Percentiles rank a stretch among this genome's conserved stretches.
Evolutionary conservation across 92 coral and sea anemone species (phyloP).

Genomic region (Bergia puertoricense): DNA sequence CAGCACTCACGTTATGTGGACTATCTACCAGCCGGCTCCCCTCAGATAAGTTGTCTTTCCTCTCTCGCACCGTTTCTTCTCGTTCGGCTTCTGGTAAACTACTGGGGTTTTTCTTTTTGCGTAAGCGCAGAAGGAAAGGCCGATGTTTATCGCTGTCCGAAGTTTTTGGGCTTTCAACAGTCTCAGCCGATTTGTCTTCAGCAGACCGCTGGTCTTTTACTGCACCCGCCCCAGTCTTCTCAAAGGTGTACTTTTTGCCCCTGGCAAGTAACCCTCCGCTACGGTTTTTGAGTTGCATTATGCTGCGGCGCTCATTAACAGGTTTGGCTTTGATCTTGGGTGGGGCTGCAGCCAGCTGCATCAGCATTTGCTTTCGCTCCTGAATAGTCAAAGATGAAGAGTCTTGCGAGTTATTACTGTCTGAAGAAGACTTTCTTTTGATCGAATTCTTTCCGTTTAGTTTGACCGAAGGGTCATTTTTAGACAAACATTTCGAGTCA

Average conservation of each 20-base stretch:
- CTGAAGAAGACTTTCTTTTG: conserved; percentile 24
- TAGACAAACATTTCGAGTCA: neutral
- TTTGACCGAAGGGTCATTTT: neutral
- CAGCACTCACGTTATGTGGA: conserved; percentile 36
- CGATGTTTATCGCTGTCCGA: conserved; percentile 23
- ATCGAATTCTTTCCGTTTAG: conserved; percentile 1
- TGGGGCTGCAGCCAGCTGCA: conserved; percentile 41
- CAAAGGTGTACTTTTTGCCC: conserved; percentile 20
- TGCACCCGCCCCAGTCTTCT: neutral
- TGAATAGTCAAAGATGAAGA: conserved; percentile 28
- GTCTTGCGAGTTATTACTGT: conserved; percentile 21
- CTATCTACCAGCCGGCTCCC: conserved; percentile 20
- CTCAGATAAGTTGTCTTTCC: conserved; percentile 12
- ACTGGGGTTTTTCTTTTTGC: conserved; percentile 39
- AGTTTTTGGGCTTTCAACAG: conserved; percentile 11
- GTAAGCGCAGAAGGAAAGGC: conserved; percentile 29
- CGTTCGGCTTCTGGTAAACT: conserved; percentile 6
- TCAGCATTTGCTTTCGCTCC: conserved; percentile 38
- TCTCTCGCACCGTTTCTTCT: conserved; percentile 16
- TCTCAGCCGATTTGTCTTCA: neutral
- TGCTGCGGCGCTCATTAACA: conserved; percentile 37
- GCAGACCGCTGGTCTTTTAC: neutral
- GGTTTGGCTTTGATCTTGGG: conserved; percentile 32
- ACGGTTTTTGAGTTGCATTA: conserved; percentile 41
- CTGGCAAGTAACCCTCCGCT: conserved; percentile 28